phyloP scores from a whole-genome alignment of 2,797 vertebrate genomes.

The Cossypha heuglini region DNA sequence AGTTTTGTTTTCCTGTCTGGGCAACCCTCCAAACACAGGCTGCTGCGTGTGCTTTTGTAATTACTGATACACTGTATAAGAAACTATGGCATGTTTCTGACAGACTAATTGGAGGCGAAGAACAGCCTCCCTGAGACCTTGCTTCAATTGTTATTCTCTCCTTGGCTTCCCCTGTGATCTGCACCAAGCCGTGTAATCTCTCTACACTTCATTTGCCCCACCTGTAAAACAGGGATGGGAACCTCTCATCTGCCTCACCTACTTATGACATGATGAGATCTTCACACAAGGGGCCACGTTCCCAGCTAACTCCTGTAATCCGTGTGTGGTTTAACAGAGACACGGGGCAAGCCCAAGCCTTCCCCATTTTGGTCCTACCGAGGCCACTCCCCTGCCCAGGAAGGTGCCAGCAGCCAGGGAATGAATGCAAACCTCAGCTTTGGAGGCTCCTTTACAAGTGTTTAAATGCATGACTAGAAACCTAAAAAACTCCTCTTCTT shows the following conservation, averaged over 20 bases:
- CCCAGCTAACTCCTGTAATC: background rate
- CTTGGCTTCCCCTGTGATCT: background rate
- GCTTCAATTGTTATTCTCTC: background rate
- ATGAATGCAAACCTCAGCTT: background rate
- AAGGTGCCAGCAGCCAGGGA: background rate
- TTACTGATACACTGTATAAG: background rate
- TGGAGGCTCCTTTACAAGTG: background rate
- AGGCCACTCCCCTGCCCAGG: background rate
- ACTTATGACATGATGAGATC: fast-evolving
- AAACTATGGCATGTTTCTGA: background rate
- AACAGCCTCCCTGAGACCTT: background rate
- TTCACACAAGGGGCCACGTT: fast-evolving
- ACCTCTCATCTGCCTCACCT: background rate
- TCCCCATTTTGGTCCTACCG: fast-evolving
- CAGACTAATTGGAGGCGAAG: background rate
- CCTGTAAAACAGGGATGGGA: background rate
- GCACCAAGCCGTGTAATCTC: background rate
- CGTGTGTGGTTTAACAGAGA: background rate
- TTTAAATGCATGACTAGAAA: background rate
- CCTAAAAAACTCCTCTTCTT: background rate
- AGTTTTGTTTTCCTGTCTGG: conserved; percentile 30
- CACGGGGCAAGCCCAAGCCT: background rate
- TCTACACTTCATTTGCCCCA: background rate
- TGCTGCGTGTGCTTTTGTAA: conserved; percentile 3
- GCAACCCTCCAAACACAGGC: conserved; percentile 29